Evolutionary conservation across 2,113 vertebrate species (phyloP).

Genomic region (Alethe diademata): DNA sequence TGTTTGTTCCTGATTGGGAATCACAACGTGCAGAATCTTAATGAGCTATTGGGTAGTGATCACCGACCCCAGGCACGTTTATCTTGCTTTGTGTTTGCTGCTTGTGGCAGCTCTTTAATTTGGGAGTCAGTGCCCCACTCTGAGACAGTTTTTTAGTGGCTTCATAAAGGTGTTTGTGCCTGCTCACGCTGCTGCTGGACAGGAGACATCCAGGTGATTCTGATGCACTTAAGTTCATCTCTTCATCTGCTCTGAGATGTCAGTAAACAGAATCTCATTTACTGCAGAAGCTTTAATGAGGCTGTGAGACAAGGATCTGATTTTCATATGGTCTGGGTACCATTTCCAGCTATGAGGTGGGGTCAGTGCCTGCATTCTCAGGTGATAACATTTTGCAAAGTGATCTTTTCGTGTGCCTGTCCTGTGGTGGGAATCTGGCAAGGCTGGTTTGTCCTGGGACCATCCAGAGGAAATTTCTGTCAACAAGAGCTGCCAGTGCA

Average conservation of each 20-base stretch:
- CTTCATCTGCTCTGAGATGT: not conserved
- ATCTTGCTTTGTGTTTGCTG: not conserved
- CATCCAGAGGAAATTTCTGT: not conserved
- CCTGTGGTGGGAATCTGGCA: not conserved
- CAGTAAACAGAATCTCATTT: not conserved
- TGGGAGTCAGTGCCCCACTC: not conserved
- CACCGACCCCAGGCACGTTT: not conserved
- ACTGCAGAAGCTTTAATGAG: not conserved
- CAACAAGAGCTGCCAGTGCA: not conserved
- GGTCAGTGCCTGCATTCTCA: not conserved
- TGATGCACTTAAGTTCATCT: not conserved
- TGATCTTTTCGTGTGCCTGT: not conserved
- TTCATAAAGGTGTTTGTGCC: not conserved
- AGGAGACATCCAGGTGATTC: not conserved
- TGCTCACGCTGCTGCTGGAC: not conserved
- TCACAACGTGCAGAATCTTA: slow-evolving; percentile 8
- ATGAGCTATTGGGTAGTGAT: not conserved
- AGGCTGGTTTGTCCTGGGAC: not conserved
- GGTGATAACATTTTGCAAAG: not conserved
- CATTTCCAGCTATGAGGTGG: not conserved
- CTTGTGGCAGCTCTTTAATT: not conserved
- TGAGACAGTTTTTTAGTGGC: not conserved
- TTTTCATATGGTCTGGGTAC: not conserved
- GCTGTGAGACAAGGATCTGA: not conserved
- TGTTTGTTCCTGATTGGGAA: slow-evolving; percentile 22